Evolutionary conservation across 2,888 invertebrate species (phyloP).

Genomic region (Drosophila dives): DNA sequence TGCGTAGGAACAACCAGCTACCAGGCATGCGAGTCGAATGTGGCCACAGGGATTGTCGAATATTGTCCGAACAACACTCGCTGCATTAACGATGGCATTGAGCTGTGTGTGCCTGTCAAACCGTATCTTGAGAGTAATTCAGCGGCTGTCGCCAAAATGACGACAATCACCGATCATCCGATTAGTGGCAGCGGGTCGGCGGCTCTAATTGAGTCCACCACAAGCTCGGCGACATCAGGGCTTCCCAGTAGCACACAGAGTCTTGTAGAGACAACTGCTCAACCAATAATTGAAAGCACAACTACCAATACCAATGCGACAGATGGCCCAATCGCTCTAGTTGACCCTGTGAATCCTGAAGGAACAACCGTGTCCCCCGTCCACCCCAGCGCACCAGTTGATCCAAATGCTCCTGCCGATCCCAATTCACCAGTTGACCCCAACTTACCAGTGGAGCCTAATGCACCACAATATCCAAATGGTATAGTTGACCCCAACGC

Average conservation of each 20-base stretch:
- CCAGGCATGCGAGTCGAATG: conserved; percentile 66
- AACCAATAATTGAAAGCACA: conserved; percentile 28
- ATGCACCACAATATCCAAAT: conserved; percentile 31
- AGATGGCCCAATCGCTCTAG: conserved; percentile 28
- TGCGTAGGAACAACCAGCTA: conserved; percentile 82
- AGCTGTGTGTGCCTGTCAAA: conserved; percentile 78
- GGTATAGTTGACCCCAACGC: not conserved
- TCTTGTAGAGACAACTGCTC: not conserved
- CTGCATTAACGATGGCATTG: conserved; percentile 80
- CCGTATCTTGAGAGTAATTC: conserved; percentile 33
- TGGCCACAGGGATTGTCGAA: conserved; percentile 61
- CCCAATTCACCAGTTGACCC: conserved; percentile 1
- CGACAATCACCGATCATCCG: conserved; percentile 58
- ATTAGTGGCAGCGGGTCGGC: conserved; percentile 33
- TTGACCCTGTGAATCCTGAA: not conserved
- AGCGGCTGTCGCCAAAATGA: conserved; percentile 62
- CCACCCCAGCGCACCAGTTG: conserved; percentile 20
- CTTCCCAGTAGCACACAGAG: conserved; percentile 27
- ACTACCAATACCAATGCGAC: conserved; percentile 16
- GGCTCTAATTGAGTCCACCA: conserved; percentile 31
- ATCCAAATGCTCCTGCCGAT: conserved; percentile 23
- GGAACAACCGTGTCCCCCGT: conserved; percentile 3
- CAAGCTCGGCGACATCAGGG: conserved; percentile 7
- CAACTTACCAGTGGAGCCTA: conserved; percentile 1
- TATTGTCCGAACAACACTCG: conserved; percentile 72